Evolutionary conservation across 2,113 vertebrate genomes (phyloP).

Genomic region (Aythya baeri): DNA sequence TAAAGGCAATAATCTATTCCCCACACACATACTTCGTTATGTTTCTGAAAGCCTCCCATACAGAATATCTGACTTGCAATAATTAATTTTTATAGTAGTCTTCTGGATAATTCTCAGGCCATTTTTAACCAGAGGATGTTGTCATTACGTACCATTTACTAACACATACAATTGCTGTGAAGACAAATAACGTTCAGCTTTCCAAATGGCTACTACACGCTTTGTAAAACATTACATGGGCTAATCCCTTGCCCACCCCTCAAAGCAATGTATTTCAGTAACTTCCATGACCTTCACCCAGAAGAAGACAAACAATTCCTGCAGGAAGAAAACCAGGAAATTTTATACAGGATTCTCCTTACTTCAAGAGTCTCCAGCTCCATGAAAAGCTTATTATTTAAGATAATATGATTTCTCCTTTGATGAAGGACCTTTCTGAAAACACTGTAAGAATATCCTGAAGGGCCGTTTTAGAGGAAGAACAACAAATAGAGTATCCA

Average conservation of each 20-base stretch:
- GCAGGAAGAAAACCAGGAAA: neutral
- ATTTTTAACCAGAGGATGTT: constrained; percentile 1
- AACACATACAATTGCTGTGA: neutral
- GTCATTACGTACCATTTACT: neutral
- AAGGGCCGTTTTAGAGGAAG: neutral
- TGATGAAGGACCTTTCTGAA: neutral
- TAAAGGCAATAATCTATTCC: constrained; percentile 57
- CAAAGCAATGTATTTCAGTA: neutral
- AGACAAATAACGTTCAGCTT: neutral
- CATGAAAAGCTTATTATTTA: neutral
- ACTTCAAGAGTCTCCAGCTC: neutral
- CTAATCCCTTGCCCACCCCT: neutral
- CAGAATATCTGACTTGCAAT: constrained; percentile 8
- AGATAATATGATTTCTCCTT: neutral
- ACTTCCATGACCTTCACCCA: neutral
- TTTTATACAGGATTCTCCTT: neutral
- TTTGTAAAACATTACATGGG: neutral
- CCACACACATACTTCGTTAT: neutral
- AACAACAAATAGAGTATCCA: neutral
- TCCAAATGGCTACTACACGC: neutral
- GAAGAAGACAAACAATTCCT: neutral
- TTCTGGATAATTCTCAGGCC: constrained; percentile 9
- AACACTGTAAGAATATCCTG: neutral
- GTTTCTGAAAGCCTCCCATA: constrained; percentile 4
- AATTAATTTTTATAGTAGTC: constrained; percentile 42